Evolutionary conservation across 2,888 invertebrate genomes (phyloP).

Genomic region (Trichopria drosophilae): DNA sequence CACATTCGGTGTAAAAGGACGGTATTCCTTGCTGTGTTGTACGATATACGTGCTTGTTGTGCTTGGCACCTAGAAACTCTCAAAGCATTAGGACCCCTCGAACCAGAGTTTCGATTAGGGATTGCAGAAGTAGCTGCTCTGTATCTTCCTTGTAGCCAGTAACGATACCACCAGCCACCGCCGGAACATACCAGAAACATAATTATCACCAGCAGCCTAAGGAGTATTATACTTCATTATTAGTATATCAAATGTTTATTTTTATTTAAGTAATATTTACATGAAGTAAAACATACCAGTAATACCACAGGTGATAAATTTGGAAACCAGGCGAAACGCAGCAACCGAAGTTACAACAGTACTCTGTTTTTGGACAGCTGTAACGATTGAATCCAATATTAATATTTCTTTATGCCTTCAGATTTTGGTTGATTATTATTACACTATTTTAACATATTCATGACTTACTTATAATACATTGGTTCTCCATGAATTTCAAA

Average conservation of each 20-base stretch:
- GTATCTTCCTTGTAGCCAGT: conserved; percentile 59
- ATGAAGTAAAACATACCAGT: conserved; percentile 56
- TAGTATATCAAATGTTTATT: background rate
- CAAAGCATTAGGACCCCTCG: conserved; percentile 46
- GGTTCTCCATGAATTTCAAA: conserved; percentile 58
- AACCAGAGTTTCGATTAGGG: conserved; percentile 47
- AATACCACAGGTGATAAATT: conserved; percentile 64
- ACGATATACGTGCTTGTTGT: conserved; percentile 55
- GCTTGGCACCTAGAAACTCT: conserved; percentile 50
- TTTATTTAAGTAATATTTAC: background rate
- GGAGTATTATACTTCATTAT: background rate
- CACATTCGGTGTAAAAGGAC: conserved; percentile 57
- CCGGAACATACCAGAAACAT: conserved; percentile 63
- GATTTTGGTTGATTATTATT: background rate
- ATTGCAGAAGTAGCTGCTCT: conserved; percentile 51
- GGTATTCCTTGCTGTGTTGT: conserved; percentile 56
- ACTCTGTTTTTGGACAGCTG: conserved; percentile 60
- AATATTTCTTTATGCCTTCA: conserved; percentile 2
- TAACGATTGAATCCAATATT: conserved; percentile 18
- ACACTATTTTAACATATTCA: conserved; percentile 1
- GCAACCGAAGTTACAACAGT: conserved; percentile 63
- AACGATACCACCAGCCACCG: conserved; percentile 63
- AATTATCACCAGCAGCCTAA: conserved; percentile 61
- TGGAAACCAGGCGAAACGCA: conserved; percentile 62
- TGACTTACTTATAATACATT: conserved; percentile 58